A percentile compares a stretch with the other conserved stretches of the same genome.
Evolutionary conservation across 2,888 invertebrate genomes (phyloP).

Genomic region (Minunthozetes semirufus): DNA sequence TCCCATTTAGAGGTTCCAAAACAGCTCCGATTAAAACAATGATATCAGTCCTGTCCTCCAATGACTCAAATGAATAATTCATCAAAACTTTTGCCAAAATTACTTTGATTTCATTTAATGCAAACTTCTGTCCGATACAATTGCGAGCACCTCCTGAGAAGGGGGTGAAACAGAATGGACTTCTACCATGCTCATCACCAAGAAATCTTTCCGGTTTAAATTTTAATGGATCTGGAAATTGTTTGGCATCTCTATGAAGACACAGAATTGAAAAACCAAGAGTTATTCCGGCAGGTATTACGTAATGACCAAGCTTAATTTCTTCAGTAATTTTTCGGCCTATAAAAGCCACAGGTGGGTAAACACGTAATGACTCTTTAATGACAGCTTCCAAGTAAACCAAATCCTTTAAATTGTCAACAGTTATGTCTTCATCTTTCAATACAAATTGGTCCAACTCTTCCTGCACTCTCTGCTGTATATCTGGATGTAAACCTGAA

Average conservation of each 20-base stretch:
- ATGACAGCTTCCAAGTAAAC: not conserved
- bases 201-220: not conserved
- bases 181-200: no score
- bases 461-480: constrained; percentile 38
- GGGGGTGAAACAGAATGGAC: constrained; percentile 42
- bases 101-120: constrained; percentile 40
- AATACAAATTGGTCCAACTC: constrained; percentile 36
- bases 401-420: not conserved
- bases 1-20: constrained; percentile 30
- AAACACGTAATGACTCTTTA: not conserved
- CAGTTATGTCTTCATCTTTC: not conserved
- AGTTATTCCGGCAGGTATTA: not conserved
- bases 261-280: not conserved
- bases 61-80: constrained; percentile 35
- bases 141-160: constrained; percentile 43
- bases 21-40: constrained; percentile 37
- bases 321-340: not conserved
- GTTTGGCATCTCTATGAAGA: not conserved
- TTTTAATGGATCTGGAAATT: not conserved
- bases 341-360: not conserved
- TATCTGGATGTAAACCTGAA: constrained; percentile 16
- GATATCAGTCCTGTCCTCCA: constrained; percentile 39
- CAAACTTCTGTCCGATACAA: constrained; percentile 43
- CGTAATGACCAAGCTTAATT: not conserved
- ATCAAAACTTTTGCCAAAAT: constrained; percentile 39